A percentile compares a stretch with the other conserved stretches of the same genome.
Evolutionary conservation across 2,888 invertebrate genomes (phyloP).

Genomic region (Galerucella nymphaeae): DNA sequence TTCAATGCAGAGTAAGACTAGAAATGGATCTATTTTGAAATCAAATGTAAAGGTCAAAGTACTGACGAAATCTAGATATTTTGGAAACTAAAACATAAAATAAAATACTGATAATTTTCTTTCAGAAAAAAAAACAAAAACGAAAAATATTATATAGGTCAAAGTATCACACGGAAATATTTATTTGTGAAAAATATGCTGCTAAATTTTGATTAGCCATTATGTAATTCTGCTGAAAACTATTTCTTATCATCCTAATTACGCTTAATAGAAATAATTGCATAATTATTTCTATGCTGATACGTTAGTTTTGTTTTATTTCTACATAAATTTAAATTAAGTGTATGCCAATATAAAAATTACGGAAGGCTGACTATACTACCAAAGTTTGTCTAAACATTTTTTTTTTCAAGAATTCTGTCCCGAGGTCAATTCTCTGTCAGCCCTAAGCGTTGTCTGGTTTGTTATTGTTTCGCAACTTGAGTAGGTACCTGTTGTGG

Average conservation of each 20-base stretch:
- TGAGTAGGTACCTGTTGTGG: no score
- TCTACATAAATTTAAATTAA: not conserved
- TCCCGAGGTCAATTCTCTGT: no score
- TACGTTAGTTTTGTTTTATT: not conserved
- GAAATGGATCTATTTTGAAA: no score
- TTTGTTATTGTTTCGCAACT: no score
- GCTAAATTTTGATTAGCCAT: not conserved
- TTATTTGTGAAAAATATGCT: not conserved
- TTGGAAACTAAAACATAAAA: not conserved
- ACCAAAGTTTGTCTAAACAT: no score
- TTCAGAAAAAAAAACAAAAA: not conserved
- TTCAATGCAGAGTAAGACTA: no score
- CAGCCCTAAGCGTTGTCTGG: no score
- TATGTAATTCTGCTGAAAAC: not conserved
- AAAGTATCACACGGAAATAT: slow-evolving; percentile 5
- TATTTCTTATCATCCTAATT: not conserved
- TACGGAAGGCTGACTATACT: no score
- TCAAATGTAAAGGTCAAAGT: not conserved
- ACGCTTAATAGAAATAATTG: not conserved
- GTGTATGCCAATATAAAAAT: no score
- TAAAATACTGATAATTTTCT: not conserved
- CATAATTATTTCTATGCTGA: not conserved
- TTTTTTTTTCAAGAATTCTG: no score
- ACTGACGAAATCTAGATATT: not conserved
- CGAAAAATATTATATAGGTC: not conserved